Percentiles rank a stretch among this genome's conserved stretches.
Conservation (phyloP, 2,113 vertebrate species). For the Triplophysa dalaica region DNA sequence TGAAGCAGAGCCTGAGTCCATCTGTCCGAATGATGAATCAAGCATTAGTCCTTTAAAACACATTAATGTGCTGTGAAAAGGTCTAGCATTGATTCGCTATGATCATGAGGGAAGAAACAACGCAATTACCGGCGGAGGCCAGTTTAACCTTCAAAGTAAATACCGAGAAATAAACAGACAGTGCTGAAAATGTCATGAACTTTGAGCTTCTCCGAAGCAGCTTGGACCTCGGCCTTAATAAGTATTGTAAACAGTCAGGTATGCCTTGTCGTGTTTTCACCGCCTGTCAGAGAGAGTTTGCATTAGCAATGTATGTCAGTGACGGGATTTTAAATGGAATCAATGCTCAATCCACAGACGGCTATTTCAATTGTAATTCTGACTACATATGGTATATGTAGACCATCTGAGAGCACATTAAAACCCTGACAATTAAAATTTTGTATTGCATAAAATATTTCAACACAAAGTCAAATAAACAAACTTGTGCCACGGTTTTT, state of each 20-base stretch:
- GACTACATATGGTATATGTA: too few relatives aligned
- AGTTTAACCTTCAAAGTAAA: slow-evolving; percentile 77
- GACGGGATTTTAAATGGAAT: not conserved
- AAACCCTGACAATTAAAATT: too few relatives aligned
- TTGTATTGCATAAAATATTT: too few relatives aligned
- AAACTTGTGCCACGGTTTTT: too few relatives aligned
- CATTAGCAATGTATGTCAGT: not conserved
- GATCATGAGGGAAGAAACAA: slow-evolving; percentile 58
- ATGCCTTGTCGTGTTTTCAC: slow-evolving; percentile 44
- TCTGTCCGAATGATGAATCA: slow-evolving; percentile 21
- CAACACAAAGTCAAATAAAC: too few relatives aligned
- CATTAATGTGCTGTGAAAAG: slow-evolving; percentile 40
- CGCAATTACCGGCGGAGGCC: slow-evolving; percentile 63
- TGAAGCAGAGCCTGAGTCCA: slow-evolving; percentile 33
- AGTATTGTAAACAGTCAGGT: slow-evolving; percentile 58
- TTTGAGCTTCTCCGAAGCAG: slow-evolving; percentile 67
- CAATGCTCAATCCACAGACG: not conserved
- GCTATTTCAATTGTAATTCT: too few relatives aligned
- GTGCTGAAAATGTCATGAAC: slow-evolving; percentile 77
- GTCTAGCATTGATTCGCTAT: slow-evolving; percentile 54
- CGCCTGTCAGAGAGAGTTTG: not conserved
- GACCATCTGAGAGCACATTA: too few relatives aligned
- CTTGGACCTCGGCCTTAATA: slow-evolving; percentile 62
- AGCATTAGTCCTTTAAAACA: slow-evolving; percentile 35
- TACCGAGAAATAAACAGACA: slow-evolving; percentile 67